Evolutionary conservation across 2,113 vertebrate species (phyloP), one percentile per base, ranked within the genome.

Genomic region (Lichenostomus cassidix): DNA sequence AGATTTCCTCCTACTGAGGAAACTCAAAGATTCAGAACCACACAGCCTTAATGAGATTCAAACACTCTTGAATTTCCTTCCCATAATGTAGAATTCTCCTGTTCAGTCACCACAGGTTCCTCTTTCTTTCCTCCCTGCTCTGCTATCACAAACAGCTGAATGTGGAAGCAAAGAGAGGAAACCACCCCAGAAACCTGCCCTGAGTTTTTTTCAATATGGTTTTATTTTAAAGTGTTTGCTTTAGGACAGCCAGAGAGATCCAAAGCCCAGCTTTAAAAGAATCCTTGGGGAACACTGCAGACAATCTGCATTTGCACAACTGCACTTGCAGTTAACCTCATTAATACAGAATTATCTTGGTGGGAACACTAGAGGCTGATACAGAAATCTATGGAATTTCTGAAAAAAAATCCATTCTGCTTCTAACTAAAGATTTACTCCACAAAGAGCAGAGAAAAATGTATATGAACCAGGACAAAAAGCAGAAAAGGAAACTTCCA

Each of bases 261-360:
- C 79, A 93, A 86, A 93, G 59, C 68, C 44, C 76, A 44, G 8
- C 63, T 86, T 83, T 31, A 56, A 79, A 60, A 24, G 44, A 71
- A 53, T 55, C 80, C 59, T 49, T 11, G 13, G 56, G 89, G 71
- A 87, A 49, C 53, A 67, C 16, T 2, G 3, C 68, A 94, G 89
- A 73, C 63, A 69, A 68, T 74, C 60, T 78, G 83, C 60, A 87
- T 89, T 83, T 77, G 77, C 59, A 95, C 80, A 91, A 81, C 46
- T 50, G 77, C 68, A 64, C 58, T 86, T 83, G 25, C 68, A 70
- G 55, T 92, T 95, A 92, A 87, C 93, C 83, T 92, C 83, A 91
- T 89, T 96, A 91, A 89, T 63, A 59, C 14, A 46, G 76, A 95
- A 89, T 82, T 87, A 78, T 53, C 77, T 53, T 44, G 55, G 50